These are phyloP conservation scores for Vireo griseus DNA, from an alignment of 2,797 vertebrate genomes.

Conservation along the genomic window DNA sequence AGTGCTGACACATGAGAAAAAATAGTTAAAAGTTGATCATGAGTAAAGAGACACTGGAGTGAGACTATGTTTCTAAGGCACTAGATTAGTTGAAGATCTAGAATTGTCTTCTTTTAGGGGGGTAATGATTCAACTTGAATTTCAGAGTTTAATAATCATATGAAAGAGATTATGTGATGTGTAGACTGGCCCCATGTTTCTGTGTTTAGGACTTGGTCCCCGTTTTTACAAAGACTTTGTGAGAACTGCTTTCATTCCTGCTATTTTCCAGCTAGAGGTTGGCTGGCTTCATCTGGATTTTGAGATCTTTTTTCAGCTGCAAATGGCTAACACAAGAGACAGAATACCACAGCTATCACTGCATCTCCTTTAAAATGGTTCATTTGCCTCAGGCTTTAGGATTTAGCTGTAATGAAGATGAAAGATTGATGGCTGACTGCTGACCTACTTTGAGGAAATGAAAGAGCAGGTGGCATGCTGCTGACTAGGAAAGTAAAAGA, in stretches of 20 bases:
- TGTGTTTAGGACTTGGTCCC: neutral
- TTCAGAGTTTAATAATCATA: neutral
- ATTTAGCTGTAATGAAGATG: constrained; percentile 70
- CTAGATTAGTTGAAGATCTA: neutral
- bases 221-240: neutral
- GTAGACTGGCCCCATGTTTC: neutral
- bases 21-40: neutral
- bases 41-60: neutral
- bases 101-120: neutral
- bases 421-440: constrained; percentile 71
- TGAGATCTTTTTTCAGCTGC: neutral
- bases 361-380: constrained; percentile 60
- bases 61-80: neutral
- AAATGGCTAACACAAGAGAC: constrained; percentile 38
- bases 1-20: neutral
- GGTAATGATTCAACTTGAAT: neutral
- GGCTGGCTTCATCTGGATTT: constrained; percentile 2
- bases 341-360: constrained; percentile 42
- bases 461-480: constrained; percentile 69
- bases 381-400: constrained; percentile 66
- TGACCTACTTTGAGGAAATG: constrained; percentile 73
- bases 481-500: constrained; percentile 57
- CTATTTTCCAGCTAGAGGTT: constrained; percentile 1
- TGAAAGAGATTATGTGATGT: neutral
- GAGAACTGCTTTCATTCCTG: neutral